Evolutionary conservation across 1,140 invertebrate genomes (phyloP).

Genomic region (Ganaspis sp.): DNA sequence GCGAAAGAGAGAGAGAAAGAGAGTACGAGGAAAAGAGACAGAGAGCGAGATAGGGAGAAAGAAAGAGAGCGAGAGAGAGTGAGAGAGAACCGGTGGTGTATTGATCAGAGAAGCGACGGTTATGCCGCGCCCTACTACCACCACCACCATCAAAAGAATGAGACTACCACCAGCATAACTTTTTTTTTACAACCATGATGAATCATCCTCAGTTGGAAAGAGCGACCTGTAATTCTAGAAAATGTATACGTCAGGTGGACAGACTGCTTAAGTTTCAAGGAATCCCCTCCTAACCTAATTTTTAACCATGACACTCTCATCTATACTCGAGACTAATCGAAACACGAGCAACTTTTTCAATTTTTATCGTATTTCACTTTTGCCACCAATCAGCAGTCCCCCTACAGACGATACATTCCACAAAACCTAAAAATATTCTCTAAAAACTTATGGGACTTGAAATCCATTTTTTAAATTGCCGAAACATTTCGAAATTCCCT

Average conservation of each 20-base stretch:
- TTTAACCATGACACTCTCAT: neutral
- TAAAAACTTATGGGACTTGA: too few species aligned
- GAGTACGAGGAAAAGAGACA: neutral
- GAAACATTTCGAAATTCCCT: too few species aligned
- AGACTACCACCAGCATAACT: conserved; percentile 34
- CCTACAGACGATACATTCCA: too few species aligned
- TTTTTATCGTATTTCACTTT: neutral
- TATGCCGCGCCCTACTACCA: conserved; percentile 70
- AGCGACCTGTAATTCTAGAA: conserved; percentile 38
- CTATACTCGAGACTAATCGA: neutral
- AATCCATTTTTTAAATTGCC: too few species aligned
- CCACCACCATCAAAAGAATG: conserved; percentile 50
- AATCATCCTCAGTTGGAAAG: conserved; percentile 39
- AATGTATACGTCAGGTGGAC: conserved; percentile 32
- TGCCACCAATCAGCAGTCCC: neutral
- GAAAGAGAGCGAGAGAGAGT: conserved; percentile 32
- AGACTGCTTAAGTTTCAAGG: neutral
- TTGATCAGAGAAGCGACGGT: conserved; percentile 69
- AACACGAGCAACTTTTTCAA: neutral
- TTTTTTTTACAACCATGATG: conserved; percentile 34
- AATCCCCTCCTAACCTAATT: conserved; percentile 25
- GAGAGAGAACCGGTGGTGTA: conserved; percentile 59
- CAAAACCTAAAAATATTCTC: too few species aligned
- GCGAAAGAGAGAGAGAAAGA: neutral
- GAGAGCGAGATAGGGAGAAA: conserved; percentile 53